A percentile compares a stretch with the other conserved stretches of the same genome.
phyloP scores from a whole-genome alignment of 2,888 invertebrate genomes.

The Sminthurides aquaticus region DNA sequence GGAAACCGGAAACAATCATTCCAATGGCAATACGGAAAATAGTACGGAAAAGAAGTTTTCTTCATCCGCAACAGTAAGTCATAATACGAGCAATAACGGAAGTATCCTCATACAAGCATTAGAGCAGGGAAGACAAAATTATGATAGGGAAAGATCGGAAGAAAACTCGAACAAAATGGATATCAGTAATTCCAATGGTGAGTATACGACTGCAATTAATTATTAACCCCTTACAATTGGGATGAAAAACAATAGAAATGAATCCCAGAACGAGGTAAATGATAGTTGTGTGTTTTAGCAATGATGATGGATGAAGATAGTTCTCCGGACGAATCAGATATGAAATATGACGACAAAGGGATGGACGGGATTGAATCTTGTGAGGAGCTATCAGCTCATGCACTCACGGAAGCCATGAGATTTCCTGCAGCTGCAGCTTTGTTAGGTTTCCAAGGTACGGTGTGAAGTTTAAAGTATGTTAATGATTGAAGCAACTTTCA shows the following conservation, averaged over 20 bases:
- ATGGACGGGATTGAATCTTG: slow-evolving; percentile 30
- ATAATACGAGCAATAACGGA: slow-evolving; percentile 8
- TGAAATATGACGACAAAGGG: slow-evolving; percentile 27
- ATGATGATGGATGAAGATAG: slow-evolving; percentile 29
- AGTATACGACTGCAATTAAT: too few relatives aligned
- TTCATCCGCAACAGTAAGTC: slow-evolving; percentile 7
- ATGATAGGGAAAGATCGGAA: slow-evolving; percentile 11
- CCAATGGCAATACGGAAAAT: slow-evolving; percentile 1
- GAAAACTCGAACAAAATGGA: slow-evolving; percentile 9
- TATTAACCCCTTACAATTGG: too few relatives aligned
- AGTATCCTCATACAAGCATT: slow-evolving; percentile 29
- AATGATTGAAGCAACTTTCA: slow-evolving; percentile 10
- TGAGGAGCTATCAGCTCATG: slow-evolving; percentile 29
- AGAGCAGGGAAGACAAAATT: slow-evolving; percentile 23
- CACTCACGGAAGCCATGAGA: slow-evolving; percentile 49
- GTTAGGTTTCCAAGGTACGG: slow-evolving; percentile 68
- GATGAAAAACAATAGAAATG: too few relatives aligned
- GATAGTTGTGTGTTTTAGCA: slow-evolving; percentile 9
- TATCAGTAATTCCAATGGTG: slow-evolving; percentile 12
- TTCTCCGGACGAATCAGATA: slow-evolving; percentile 26
- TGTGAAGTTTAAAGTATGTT: slow-evolving; percentile 26
- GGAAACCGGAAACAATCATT: not conserved
- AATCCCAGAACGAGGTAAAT: too few relatives aligned
- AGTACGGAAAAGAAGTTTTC: slow-evolving; percentile 6
- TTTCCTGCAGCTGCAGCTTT: slow-evolving; percentile 68